Evolutionary conservation across 2,888 invertebrate species (phyloP), one percentile per base, ranked within the genome.

Genomic region (Carcina quercana): DNA sequence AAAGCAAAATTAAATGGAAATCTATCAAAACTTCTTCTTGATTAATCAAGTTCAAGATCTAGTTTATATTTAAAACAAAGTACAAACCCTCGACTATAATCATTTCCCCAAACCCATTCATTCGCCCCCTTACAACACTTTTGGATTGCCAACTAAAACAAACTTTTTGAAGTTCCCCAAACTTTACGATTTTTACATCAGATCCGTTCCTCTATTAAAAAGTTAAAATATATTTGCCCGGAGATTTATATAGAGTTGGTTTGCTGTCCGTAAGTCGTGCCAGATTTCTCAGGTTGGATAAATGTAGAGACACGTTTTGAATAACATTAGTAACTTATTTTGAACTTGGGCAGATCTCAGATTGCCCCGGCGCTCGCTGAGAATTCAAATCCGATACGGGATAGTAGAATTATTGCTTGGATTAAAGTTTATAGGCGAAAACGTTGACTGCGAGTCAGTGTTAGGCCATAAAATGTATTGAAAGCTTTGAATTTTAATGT

Each of bases 261-360:
- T 49, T 63, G 50, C 61, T 61, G 63, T 61, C 61, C 53, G 24
- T 24, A 15, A 71, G 76, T 80, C 80, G 80, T 80, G 82, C 74
- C 53, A 59, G 76, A 79, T 80, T 66, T 65, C 53, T 60, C 62
- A 63, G 69, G 72, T 70, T 66, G 79, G 72, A 80, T 80, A 78
- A 76, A 72, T 72, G 71, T 70, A 62, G 65, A 58, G 71, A 76
- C 79, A 79, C 75, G 76, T 73, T 73, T 64, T 70, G 78, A 78
- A 79, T 80, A 73, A 59, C 62, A 71, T 73, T 72, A 67, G 59
- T 59, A 63, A 65, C 57, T 63, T 62, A 58, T 37, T 35, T 35
- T 36, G 36, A 36, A 37, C 31, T 37, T 37, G 34, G 37, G 25
- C 25, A 37, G 34, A 37, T 37, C 28, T 11, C 3, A 28, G 37